Evolutionary conservation across 2,113 vertebrate genomes (phyloP), one percentile per base, ranked within the genome.

Genomic region (Gavialis gangeticus): DNA sequence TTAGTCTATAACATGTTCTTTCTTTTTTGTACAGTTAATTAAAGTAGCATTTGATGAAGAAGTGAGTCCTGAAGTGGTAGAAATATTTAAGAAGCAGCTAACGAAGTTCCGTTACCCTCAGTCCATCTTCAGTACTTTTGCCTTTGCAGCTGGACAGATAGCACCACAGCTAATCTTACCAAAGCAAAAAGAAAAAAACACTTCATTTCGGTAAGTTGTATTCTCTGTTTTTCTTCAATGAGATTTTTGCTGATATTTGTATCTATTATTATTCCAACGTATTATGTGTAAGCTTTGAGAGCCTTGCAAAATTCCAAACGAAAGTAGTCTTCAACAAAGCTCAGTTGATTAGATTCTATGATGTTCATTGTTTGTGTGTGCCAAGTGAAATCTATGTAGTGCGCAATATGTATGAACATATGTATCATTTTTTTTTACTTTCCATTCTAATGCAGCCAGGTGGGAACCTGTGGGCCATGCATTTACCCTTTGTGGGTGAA

Each of bases 1-100:
- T 28, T 15, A 3, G 1, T 58, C 88, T 93, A 89, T 97, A 82
- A 96, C 12, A 0, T 78, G 11, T 89, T 55, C 2, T 92, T 18
- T 97, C 86, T 97, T 95, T 97, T 87, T 83, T 89, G 84, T 93
- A 21, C 95, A 99, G 99, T 93, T 99, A 94, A 99, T 99, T 97
- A 99, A 99, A 97, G 99, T 99, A 94, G 99, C 99, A 17, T 99
- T 99, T 97, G 99, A 99, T 94, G 99, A 99, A 96, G 99, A 99
- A 98, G 99, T 99, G 75, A 99, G 98, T 92, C 98, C 99, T 1
- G 99, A 99, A 98, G 98, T 98, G 97, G 99, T 99, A 90, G 99
- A 99, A 97, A 98, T 99, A 97, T 99, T 99, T 97, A 99, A 98
- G 97, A 99, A 99, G 57, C 99, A 99, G 83, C 94, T 99, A 66